Conservation (phyloP, 2,888 invertebrate genomes). For the Chydorus sphaericus region DNA sequence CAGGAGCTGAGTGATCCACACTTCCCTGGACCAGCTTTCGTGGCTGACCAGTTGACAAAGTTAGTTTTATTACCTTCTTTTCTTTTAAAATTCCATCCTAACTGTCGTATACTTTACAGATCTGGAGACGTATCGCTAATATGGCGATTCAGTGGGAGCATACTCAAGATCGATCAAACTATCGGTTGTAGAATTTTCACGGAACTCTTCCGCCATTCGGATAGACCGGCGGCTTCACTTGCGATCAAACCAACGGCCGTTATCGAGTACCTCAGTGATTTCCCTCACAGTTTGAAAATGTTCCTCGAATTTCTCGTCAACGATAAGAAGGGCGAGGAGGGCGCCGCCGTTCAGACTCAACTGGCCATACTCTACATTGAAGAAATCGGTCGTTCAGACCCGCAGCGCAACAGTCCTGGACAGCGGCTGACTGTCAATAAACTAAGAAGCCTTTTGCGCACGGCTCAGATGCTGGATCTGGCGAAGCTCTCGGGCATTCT, state of each 20-base stretch:
- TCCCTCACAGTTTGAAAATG: background rate
- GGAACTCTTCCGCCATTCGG: no score
- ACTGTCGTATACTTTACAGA: background rate
- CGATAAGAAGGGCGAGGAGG: conserved; percentile 4
- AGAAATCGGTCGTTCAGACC: background rate
- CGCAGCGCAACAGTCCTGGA: background rate
- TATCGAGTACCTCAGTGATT: background rate
- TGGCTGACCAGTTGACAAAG: background rate
- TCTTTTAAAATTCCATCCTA: background rate
- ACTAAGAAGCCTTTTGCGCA: background rate
- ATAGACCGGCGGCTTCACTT: no score
- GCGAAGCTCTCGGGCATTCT: background rate
- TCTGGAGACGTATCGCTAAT: background rate
- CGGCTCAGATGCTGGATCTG: background rate
- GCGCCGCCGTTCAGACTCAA: conserved; percentile 5
- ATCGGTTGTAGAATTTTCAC: background rate
- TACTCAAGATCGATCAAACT: background rate
- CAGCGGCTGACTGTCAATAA: background rate
- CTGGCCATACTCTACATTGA: conserved; percentile 4
- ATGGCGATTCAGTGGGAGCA: background rate
- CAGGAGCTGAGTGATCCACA: background rate
- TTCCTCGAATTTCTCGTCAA: conserved; percentile 6
- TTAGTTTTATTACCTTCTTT: background rate
- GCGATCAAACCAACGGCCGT: background rate
- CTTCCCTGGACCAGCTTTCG: background rate